Conservation (phyloP, 1,140 invertebrate species). For the Calosoma granatense region DNA sequence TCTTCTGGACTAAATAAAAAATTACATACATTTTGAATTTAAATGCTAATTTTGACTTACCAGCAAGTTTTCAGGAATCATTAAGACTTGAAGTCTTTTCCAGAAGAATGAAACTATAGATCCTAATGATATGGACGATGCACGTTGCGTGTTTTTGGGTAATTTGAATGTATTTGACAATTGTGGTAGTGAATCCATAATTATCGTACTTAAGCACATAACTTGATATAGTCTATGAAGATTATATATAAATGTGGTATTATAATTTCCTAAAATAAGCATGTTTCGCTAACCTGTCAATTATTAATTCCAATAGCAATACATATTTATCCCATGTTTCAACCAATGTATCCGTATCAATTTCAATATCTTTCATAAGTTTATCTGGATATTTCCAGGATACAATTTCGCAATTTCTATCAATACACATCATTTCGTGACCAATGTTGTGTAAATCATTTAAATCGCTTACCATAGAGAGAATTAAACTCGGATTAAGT, state of each 20-base stretch:
- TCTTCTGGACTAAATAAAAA: too few relatives aligned
- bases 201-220: not conserved
- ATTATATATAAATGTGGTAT: too few relatives aligned
- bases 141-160: not conserved
- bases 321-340: constrained; percentile 12
- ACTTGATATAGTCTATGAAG: not conserved
- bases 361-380: constrained; percentile 10
- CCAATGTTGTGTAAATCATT: constrained; percentile 14
- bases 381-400: constrained; percentile 20
- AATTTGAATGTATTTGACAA: not conserved
- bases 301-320: constrained; percentile 15
- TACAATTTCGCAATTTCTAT: constrained; percentile 7
- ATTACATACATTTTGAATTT: too few relatives aligned
- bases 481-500: constrained; percentile 2
- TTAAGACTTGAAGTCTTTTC: not conserved
- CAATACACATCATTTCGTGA: constrained; percentile 7
- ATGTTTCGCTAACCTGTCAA: constrained; percentile 16
- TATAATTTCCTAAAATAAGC: not conserved
- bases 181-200: not conserved
- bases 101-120: not conserved
- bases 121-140: not conserved
- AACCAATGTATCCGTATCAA: not conserved
- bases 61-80: not conserved
- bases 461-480: constrained; percentile 18
- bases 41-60: not conserved